Conservation (phyloP, 2,113 vertebrate species). For the Alaudala cheleensis region DNA sequence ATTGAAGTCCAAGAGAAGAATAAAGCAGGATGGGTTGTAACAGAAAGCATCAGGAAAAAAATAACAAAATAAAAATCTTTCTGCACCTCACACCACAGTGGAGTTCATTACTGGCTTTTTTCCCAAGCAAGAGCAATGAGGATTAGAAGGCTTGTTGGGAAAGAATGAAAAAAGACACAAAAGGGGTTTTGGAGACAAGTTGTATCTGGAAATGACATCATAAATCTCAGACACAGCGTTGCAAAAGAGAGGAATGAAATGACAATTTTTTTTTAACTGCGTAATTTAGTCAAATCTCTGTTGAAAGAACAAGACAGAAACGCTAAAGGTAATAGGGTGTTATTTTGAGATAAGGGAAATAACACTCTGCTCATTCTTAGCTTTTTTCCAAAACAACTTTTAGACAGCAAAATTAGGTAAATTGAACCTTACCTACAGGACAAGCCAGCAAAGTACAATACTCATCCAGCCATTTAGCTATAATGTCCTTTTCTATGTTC, state of each 20-base stretch:
- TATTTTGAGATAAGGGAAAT: background rate
- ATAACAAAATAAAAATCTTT: background rate
- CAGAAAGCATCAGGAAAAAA: background rate
- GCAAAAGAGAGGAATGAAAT: background rate
- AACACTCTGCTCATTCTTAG: background rate
- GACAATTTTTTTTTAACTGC: no score
- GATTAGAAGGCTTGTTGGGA: background rate
- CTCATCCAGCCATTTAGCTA: background rate
- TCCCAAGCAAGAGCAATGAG: background rate
- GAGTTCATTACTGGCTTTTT: background rate
- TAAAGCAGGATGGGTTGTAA: background rate
- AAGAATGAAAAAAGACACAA: background rate
- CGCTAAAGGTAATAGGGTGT: background rate
- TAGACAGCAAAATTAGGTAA: background rate
- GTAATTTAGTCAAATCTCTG: background rate
- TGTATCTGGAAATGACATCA: background rate
- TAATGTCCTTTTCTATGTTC: background rate
- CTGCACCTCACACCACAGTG: background rate
- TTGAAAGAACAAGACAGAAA: background rate
- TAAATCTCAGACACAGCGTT: background rate
- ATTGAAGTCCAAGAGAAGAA: background rate
- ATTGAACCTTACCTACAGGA: background rate
- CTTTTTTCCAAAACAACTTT: background rate
- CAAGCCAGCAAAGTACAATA: background rate
- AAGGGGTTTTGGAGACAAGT: background rate